A percentile compares a stretch with the other conserved stretches of the same genome.
Evolutionary conservation across 2,797 vertebrate genomes (phyloP).

Genomic region (Coracias cyanogaster): DNA sequence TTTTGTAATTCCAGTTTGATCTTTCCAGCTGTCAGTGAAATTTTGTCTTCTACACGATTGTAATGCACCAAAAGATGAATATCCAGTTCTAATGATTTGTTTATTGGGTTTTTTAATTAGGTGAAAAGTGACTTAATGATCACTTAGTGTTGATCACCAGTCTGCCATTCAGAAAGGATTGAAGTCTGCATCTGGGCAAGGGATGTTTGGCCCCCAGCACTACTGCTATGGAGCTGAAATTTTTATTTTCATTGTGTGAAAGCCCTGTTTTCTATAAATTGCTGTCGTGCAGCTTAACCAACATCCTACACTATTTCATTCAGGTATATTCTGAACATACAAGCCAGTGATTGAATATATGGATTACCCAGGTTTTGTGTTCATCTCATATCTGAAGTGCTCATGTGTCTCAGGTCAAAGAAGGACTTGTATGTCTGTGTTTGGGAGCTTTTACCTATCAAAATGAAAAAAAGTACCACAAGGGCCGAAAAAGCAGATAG

Average conservation of each 20-base stretch:
- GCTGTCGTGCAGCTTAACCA: background rate
- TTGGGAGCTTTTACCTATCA: background rate
- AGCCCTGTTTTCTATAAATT: background rate
- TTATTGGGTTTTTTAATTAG: background rate
- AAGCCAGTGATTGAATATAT: background rate
- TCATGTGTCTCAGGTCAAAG: background rate
- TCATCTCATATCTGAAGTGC: background rate
- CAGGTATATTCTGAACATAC: background rate
- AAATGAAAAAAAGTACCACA: background rate
- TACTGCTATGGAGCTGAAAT: background rate
- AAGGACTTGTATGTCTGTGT: background rate
- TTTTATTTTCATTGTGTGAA: background rate
- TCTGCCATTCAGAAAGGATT: background rate
- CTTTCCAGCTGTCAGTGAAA: background rate
- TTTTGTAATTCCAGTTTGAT: background rate
- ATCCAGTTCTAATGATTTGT: background rate
- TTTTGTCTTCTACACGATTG: background rate
- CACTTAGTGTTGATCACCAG: background rate
- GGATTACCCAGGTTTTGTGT: background rate
- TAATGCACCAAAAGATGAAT: background rate
- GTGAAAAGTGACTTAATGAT: background rate
- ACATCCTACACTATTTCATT: background rate
- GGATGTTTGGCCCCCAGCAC: background rate
- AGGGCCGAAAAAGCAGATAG: background rate
- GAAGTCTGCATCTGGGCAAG: background rate